Evolutionary conservation across 2,888 invertebrate species (phyloP).

Genomic region (Aquatica leii): DNA sequence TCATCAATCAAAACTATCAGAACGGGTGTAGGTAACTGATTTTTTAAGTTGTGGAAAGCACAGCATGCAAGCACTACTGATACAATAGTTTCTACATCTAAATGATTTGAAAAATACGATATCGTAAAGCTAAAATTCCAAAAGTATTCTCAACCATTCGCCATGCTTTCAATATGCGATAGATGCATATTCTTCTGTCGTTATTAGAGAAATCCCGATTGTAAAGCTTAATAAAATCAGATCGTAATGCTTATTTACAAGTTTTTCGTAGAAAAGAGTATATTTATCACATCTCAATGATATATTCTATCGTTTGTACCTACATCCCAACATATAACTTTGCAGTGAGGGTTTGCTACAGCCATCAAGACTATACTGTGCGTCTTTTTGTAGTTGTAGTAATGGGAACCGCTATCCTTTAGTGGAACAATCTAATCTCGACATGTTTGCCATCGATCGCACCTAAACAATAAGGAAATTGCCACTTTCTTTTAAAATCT

Average conservation of each 20-base stretch:
- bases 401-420: not conserved
- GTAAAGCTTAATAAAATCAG: slow-evolving; percentile 4
- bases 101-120: not conserved
- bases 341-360: not conserved
- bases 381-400: not conserved
- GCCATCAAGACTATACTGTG: not conserved
- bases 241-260: not conserved
- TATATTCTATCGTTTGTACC: not conserved
- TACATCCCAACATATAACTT: not conserved
- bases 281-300: not conserved
- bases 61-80: not conserved
- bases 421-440: not conserved
- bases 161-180: too few relatives aligned
- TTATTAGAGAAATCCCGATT: not conserved
- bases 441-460: not conserved
- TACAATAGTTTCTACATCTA: not conserved
- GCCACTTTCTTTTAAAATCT: not conserved
- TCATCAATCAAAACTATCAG: not conserved
- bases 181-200: too few relatives aligned
- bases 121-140: not conserved
- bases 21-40: not conserved
- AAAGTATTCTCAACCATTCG: not conserved
- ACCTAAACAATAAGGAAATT: not conserved
- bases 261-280: too few relatives aligned
- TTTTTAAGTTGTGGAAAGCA: not conserved